Evolutionary conservation across 2,888 invertebrate genomes (phyloP).

Genomic region (Cynaeus angustus): DNA sequence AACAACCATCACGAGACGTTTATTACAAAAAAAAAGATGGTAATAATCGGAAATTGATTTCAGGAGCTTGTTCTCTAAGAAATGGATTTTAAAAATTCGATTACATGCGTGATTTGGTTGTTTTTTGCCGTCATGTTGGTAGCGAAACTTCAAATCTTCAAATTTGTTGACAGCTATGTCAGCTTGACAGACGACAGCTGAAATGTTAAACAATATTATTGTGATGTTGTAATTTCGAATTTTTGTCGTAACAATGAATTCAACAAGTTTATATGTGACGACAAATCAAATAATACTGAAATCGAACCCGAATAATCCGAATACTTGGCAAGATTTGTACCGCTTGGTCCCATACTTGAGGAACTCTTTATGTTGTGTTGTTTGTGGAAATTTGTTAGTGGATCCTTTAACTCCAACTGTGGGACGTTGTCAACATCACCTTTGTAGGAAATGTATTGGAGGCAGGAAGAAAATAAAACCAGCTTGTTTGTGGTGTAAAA

Average conservation of each 20-base stretch:
- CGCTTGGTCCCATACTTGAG: constrained; percentile 88
- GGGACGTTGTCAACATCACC: constrained; percentile 90
- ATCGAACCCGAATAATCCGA: constrained; percentile 81
- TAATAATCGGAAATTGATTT: too few species aligned
- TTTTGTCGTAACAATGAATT: constrained; percentile 77
- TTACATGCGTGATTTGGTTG: too few species aligned
- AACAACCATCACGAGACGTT: too few species aligned
- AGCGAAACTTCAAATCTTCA: not conserved
- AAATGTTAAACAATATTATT: constrained; percentile 43
- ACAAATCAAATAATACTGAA: constrained; percentile 87
- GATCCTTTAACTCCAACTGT: constrained; percentile 87
- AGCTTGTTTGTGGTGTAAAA: constrained; percentile 89
- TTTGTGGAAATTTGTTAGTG: constrained; percentile 87
- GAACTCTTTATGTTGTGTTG: constrained; percentile 91
- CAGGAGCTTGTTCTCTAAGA: too few species aligned
- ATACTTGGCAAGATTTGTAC: constrained; percentile 87
- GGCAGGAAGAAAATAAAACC: constrained; percentile 90
- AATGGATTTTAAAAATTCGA: too few species aligned
- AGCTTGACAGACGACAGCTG: constrained; percentile 31
- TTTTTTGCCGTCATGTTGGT: not conserved
- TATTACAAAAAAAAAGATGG: too few species aligned
- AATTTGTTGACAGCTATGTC: constrained; percentile 11
- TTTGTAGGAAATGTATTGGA: constrained; percentile 88
- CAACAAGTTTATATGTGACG: constrained; percentile 86
- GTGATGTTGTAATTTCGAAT: constrained; percentile 15